Evolutionary conservation across 2,888 invertebrate species (phyloP).

Genomic region (Aporophyla lueneburgensis): DNA sequence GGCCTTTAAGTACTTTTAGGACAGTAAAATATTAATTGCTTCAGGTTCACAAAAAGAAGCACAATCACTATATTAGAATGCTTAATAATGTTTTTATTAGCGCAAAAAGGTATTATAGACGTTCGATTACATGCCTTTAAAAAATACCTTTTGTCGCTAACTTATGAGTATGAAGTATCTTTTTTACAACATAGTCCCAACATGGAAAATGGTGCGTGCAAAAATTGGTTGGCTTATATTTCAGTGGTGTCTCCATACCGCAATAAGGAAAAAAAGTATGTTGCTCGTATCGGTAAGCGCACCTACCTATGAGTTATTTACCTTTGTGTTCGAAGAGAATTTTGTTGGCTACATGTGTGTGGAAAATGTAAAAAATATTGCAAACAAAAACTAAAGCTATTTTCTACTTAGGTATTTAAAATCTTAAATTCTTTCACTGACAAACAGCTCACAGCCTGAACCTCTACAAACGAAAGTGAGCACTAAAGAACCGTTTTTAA

Average conservation of each 20-base stretch:
- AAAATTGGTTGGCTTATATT: conserved; percentile 49
- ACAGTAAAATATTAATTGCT: not conserved
- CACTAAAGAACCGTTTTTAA: not conserved
- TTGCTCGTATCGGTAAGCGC: conserved; percentile 45
- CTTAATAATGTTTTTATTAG: not conserved
- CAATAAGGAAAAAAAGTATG: conserved; percentile 52
- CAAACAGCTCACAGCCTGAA: not conserved
- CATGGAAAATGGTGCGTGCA: conserved; percentile 44
- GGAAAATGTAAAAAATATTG: not conserved
- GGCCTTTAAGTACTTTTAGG: not conserved
- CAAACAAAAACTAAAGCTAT: not conserved
- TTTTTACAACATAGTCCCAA: conserved; percentile 31
- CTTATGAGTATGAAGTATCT: conserved; percentile 1
- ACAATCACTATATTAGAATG: not conserved
- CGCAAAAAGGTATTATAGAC: not conserved
- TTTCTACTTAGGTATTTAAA: not conserved
- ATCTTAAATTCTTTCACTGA: not conserved
- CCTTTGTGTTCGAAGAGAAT: conserved; percentile 27
- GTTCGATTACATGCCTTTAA: not conserved
- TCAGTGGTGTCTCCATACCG: conserved; percentile 32
- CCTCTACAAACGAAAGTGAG: not conserved
- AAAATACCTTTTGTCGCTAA: not conserved
- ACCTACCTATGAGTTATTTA: conserved; percentile 45
- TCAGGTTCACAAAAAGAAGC: not conserved
- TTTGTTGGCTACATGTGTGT: not conserved